Conservation (phyloP, 2,113 vertebrate species). For the Caretta caretta region DNA sequence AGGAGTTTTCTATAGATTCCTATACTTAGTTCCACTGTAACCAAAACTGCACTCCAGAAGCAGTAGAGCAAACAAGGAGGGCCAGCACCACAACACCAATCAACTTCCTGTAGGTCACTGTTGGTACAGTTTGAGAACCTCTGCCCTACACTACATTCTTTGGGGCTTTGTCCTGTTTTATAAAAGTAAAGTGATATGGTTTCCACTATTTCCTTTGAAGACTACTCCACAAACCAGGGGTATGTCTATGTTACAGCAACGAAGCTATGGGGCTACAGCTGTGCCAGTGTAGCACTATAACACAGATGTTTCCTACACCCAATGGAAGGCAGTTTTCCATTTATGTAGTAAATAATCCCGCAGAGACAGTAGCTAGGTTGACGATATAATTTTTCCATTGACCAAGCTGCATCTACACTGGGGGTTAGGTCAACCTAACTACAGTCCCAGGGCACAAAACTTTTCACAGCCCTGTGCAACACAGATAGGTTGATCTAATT, state of each 20-base stretch:
- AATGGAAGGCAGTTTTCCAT: neutral
- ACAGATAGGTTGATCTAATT: neutral
- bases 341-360: neutral
- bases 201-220: neutral
- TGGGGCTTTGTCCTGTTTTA: neutral
- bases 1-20: neutral
- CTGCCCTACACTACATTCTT: no score
- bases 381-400: neutral
- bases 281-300: neutral
- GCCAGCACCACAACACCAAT: accelerated
- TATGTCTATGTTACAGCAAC: neutral
- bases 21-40: neutral
- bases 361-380: neutral
- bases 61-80: neutral
- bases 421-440: neutral
- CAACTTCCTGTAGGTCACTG: neutral
- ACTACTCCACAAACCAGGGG: neutral
- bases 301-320: neutral
- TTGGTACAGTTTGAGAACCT: neutral
- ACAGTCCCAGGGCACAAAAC: neutral
- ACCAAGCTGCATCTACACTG: neutral
- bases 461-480: neutral
- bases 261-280: neutral
- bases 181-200: neutral
- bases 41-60: neutral